phyloP scores from a whole-genome alignment of 2,113 vertebrate species.

The Asarcornis scutulata region DNA sequence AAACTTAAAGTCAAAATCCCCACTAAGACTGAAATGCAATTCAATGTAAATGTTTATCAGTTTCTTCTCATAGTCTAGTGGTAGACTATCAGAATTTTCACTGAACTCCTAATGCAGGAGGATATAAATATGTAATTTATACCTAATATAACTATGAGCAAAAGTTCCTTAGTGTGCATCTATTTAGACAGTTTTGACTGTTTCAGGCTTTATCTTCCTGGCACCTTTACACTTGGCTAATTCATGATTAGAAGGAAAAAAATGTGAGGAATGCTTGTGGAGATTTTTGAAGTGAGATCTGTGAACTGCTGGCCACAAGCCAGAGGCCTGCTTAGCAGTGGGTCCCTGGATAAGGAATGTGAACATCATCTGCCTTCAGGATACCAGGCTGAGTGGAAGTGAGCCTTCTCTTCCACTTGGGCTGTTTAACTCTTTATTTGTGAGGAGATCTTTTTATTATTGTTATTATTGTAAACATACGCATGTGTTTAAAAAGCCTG shows the following conservation, averaged over 20 bases:
- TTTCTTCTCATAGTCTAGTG: not conserved
- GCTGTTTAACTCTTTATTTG: not conserved
- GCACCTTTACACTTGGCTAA: not conserved
- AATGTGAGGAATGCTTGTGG: not conserved
- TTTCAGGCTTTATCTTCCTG: not conserved
- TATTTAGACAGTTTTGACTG: not conserved
- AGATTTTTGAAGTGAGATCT: not conserved
- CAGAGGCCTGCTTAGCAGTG: not conserved
- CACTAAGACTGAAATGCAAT: not conserved
- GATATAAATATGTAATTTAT: not conserved
- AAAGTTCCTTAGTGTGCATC: not conserved
- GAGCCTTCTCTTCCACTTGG: not conserved
- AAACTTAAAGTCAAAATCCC: not conserved
- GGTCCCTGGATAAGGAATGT: not conserved
- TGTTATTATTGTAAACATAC: not conserved
- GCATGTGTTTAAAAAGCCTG: not conserved
- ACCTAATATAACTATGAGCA: not conserved
- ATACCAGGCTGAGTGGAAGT: not conserved
- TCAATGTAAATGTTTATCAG: fast-evolving
- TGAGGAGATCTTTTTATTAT: not conserved
- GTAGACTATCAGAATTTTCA: not conserved
- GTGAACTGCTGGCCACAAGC: not conserved
- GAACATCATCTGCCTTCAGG: not conserved
- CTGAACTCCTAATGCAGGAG: not conserved
- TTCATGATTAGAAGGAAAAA: not conserved